These are phyloP conservation scores for Gymnoscopelus braueri DNA, from an alignment of 2,797 vertebrate genomes.

Conservation along the genomic window DNA sequence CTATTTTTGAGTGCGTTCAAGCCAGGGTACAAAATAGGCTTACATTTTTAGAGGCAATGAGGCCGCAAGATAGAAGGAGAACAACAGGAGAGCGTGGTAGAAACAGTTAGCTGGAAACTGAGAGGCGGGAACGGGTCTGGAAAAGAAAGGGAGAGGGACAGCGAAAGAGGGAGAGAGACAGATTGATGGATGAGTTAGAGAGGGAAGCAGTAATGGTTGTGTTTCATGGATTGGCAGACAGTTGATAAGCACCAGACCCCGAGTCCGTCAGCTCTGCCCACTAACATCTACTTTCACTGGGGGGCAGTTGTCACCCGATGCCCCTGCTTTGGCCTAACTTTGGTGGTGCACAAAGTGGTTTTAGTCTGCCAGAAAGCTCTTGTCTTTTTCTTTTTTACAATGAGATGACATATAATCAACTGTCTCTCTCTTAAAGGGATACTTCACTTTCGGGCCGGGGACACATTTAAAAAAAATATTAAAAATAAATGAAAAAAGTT, in stretches of 20 bases:
- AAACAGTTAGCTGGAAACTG: background rate
- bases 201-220: slow-evolving; percentile 39
- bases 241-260: slow-evolving; percentile 57
- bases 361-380: too few species aligned
- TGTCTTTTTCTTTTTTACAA: too few species aligned
- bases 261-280: slow-evolving; percentile 36
- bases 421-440: too few species aligned
- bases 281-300: slow-evolving; percentile 36
- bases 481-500: too few species aligned
- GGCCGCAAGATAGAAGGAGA: background rate
- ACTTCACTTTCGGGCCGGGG: too few species aligned
- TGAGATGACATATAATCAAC: too few species aligned
- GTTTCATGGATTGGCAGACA: slow-evolving; percentile 52
- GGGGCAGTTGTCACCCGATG: slow-evolving; percentile 33
- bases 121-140: background rate
- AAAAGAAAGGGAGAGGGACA: background rate
- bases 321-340: slow-evolving; percentile 23
- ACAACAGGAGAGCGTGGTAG: background rate
- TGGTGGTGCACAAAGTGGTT: slow-evolving; percentile 12
- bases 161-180: slow-evolving; percentile 16
- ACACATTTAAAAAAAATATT: too few species aligned
- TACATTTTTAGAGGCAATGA: background rate
- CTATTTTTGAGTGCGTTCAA: slow-evolving; percentile 2
- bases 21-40: background rate
- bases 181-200: slow-evolving; percentile 53